Evolutionary conservation across 2,113 vertebrate species (phyloP), one percentile per base, ranked within the genome.

Genomic region (Saguinus imperator): DNA sequence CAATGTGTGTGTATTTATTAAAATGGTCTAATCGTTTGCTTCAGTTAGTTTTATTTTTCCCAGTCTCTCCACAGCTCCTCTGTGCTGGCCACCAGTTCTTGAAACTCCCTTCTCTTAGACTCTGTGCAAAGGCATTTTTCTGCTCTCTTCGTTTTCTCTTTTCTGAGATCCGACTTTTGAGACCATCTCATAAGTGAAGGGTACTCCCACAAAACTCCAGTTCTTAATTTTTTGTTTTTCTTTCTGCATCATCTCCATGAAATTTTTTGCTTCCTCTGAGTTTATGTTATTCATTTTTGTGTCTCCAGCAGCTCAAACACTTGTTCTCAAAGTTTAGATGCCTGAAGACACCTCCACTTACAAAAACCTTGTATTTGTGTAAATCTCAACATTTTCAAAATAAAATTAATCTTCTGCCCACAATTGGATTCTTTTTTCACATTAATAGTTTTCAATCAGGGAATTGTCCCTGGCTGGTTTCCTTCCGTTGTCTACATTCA

Each of bases 261-360:
- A 7, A 83, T 43, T 48, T 40, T 57, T 27, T 79, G 21, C 16
- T 2, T 97, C 52, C 27, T 58, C 35, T 70, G 57, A 82, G 72
- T 85, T 70, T 25, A 94, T 83, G 79, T 93, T 37, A 93, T 55
- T 76, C 27, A 79, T 87, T 94, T 79, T 84, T 81, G 64, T 80
- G 14, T 80, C 29, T 80, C 66, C 75, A 94, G 72, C 6, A 93
- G 43, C 29, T 88, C 94, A 32, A 95, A 95, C 64, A 88, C 93
- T 57, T 70, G 32, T 95, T 50, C 77, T 57, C 87, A 66, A 64
- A 57, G 50, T 80, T 91, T 86, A 76, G 9, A 94, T 91, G 72
- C 87, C 43, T 91, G 68, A 89, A 77, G 45, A 73, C 37, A 86
- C 57, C 14, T 70, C n/a, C 9, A 45, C 72, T 90, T 80, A n/a